Percentiles rank a stretch among this genome's conserved stretches.
phyloP scores from a whole-genome alignment of 2,113 vertebrate genomes.

The Egretta garzetta region DNA sequence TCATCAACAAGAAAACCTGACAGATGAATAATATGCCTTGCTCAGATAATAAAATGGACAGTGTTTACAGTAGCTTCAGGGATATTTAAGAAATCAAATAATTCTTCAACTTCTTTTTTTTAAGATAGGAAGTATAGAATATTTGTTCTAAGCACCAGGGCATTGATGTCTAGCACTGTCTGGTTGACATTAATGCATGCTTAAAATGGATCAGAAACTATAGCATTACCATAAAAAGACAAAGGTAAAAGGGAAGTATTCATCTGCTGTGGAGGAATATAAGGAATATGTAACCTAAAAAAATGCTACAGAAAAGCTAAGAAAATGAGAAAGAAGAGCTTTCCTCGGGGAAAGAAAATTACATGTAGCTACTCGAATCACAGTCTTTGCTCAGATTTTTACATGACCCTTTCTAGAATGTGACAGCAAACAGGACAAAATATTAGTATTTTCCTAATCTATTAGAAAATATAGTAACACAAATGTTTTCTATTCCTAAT shows the following conservation, averaged over 20 bases:
- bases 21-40: neutral
- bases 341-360: slow-evolving; percentile 22
- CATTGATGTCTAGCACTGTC: neutral
- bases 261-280: neutral
- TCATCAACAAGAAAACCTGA: neutral
- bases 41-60: neutral
- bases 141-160: neutral
- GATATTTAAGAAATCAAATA: neutral
- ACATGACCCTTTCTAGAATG: neutral
- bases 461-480: neutral
- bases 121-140: neutral
- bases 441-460: neutral
- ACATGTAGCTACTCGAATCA: neutral
- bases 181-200: neutral
- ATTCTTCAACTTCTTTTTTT: neutral
- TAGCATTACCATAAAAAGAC: neutral
- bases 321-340: neutral
- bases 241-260: slow-evolving; percentile 1
- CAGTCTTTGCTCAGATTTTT: neutral
- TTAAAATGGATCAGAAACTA: slow-evolving; percentile 11
- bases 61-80: neutral
- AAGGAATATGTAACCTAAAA: neutral
- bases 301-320: neutral
- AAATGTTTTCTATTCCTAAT: neutral
- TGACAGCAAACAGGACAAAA: neutral